Percentiles rank a stretch among this genome's conserved stretches.
Evolutionary conservation across 2,888 invertebrate species (phyloP).

Genomic region (Smittia aterrima): DNA sequence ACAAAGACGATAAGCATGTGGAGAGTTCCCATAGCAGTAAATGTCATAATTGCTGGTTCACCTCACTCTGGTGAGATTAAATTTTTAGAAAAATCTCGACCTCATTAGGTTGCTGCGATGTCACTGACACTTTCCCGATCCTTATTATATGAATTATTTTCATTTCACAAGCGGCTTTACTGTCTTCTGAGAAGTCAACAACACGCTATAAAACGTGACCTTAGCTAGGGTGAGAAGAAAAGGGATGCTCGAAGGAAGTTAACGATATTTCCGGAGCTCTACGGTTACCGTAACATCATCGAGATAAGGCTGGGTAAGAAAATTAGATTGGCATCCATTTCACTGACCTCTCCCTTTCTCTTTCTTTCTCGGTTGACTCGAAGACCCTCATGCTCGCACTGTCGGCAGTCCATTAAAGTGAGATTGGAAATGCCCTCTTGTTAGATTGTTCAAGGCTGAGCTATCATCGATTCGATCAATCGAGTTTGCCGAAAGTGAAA

Average conservation of each 20-base stretch:
- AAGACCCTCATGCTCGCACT: neutral
- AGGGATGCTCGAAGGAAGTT: neutral
- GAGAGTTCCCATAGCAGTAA: neutral
- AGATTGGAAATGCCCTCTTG: neutral
- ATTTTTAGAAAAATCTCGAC: neutral
- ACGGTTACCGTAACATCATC: constrained; percentile 2
- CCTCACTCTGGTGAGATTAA: neutral
- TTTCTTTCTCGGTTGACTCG: no score
- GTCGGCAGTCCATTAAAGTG: neutral
- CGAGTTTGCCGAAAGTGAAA: neutral
- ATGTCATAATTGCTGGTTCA: neutral
- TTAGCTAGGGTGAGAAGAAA: no score
- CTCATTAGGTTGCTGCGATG: neutral
- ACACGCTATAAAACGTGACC: no score
- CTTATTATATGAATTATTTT: neutral
- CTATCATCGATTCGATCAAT: no score
- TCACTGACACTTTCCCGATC: neutral
- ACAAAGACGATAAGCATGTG: neutral
- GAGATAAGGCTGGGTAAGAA: neutral
- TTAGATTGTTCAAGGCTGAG: neutral
- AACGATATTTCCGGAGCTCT: neutral
- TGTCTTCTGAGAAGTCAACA: no score
- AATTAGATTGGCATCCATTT: neutral
- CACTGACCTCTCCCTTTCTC: no score
- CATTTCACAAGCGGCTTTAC: no score